These are phyloP conservation scores for Plebejus melissa DNA, from an alignment of 2,888 invertebrate species.

Conservation along the genomic window DNA sequence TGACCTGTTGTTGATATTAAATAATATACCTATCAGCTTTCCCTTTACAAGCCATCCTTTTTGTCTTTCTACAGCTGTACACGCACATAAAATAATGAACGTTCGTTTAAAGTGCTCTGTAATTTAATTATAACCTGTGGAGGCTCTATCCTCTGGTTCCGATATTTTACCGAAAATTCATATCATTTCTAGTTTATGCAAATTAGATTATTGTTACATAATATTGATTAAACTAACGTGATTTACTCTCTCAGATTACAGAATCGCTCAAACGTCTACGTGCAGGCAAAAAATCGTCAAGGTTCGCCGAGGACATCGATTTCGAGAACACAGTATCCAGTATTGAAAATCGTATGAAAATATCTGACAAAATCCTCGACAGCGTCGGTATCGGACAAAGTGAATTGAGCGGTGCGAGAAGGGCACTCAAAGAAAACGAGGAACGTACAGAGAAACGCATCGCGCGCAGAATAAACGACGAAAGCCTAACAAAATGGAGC, in stretches of 20 bases:
- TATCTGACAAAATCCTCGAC: slow-evolving; percentile 83
- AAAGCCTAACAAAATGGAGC: slow-evolving; percentile 81
- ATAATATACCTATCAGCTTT: too few relatives aligned
- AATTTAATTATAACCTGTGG: too few relatives aligned
- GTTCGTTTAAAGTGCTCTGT: too few relatives aligned
- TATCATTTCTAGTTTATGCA: too few relatives aligned
- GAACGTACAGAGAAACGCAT: slow-evolving; percentile 72
- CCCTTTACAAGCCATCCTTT: too few relatives aligned
- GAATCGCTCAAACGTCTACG: slow-evolving; percentile 80
- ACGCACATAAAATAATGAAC: too few relatives aligned
- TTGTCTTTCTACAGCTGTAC: too few relatives aligned
- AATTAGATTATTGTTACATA: too few relatives aligned
- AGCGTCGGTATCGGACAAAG: slow-evolving; percentile 81
- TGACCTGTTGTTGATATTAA: too few relatives aligned
- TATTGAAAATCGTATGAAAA: slow-evolving; percentile 77
- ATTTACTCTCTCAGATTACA: slow-evolving; percentile 71
- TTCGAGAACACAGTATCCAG: slow-evolving; percentile 80
- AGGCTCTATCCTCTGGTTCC: too few relatives aligned
- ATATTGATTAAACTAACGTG: not conserved
- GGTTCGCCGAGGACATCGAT: slow-evolving; percentile 81
- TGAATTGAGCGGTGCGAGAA: slow-evolving; percentile 69
- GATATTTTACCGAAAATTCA: too few relatives aligned
- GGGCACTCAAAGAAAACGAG: slow-evolving; percentile 70
- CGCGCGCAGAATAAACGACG: slow-evolving; percentile 64
- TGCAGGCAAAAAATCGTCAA: slow-evolving; percentile 79